Base-by-base conservation (phyloP, 2,113 vertebrate species). In the Hoplias malabaricus region DNA sequence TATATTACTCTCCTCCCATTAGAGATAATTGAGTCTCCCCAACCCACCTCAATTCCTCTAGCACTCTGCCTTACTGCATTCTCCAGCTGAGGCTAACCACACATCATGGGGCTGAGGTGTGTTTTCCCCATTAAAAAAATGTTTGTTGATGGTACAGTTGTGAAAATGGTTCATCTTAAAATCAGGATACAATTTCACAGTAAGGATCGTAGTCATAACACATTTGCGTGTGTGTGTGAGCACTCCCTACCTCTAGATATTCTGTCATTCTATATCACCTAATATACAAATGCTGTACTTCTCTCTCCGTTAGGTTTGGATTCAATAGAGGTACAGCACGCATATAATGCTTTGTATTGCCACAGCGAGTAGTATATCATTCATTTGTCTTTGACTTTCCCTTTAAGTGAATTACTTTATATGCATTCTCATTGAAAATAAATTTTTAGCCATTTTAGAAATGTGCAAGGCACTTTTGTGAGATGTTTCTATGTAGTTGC, bases 21-120 rank as follows among this genome's bases (percentile, higher is more conserved):
- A 84, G 21, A 50, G 56, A 34, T 81, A 79, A 84, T 63, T 72
- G 75, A 78, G 82, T 81, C 79, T 81, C 75, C 34, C 67, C 27
- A 40, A 53, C 57, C 42, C 54, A 27, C 59, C 61, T 48, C 36
- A 25, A 40, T 72, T 75, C 43, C 42, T 57, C 75, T 61, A 29
- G 54, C 69, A 70, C 74, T 73, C 21, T 68, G 46, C 66, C n/a
- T 65, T n/a, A n/a, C 63, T 40, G 73, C 69, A 54, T 76, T 61
- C 71, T 70, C 63, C n/a, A n/a, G 61, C n/a, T 63, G 53, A 56
- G 62, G 19, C 42, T 21, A 53, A 69, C 59, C 38, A 40, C 76
- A 66, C 57, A 16, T 9, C 27, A 27, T 27, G 7, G 59, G 68
- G 40, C 25, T n/a, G 21, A 65, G 21, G 38, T 10, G 12, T 53